Evolutionary conservation across 1,140 invertebrate species (phyloP), one percentile per base, ranked within the genome.

Genomic region (Portunus trituberculatus): DNA sequence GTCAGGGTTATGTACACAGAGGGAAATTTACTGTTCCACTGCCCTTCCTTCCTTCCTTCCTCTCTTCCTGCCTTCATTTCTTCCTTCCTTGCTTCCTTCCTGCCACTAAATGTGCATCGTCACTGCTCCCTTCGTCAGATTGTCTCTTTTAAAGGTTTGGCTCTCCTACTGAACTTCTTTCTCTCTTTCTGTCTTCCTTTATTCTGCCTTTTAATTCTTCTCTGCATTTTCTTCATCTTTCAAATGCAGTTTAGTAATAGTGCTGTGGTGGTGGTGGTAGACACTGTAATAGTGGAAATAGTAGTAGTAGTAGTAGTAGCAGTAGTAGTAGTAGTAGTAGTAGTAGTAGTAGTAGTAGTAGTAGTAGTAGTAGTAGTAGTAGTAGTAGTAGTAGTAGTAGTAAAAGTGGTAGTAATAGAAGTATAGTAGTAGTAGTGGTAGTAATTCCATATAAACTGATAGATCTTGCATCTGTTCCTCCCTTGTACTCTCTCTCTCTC

Each of bases 341-440:
- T 87, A 87, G 84, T 87, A 87, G 84, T 87, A 87, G 84, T 87
- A 87, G 84, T 87, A 87, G 84, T 31, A 87, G 84, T 87, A 87
- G 84, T 87, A 87, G 39, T 87, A 87, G 86, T 87, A 32, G 86
- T 87, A 32, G 29, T 87, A 87, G 31, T 87, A 87, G 86, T 87
- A 87, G 45, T 87, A 87, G 86, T 39, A 87, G 29, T 87, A 87
- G 29, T 87, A 87, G 45, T 87, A 87, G 86, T 32, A 87, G 86
- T 87, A 87, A 31, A 39, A 87, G 86, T 87, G 39, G 86, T 87
- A 87, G 45, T 87, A 87, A 31, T 87, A 87, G 31, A 39, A 87
- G 86, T 87, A 87, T 87, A 87, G 86, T 87, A 87, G 86, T 87
- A 87, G 31, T 32, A 32, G n/a, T 87, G 39, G 86, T 87, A 87